Base-by-base conservation (phyloP, 2,113 vertebrate genomes). In the Nesoenas mayeri region DNA sequence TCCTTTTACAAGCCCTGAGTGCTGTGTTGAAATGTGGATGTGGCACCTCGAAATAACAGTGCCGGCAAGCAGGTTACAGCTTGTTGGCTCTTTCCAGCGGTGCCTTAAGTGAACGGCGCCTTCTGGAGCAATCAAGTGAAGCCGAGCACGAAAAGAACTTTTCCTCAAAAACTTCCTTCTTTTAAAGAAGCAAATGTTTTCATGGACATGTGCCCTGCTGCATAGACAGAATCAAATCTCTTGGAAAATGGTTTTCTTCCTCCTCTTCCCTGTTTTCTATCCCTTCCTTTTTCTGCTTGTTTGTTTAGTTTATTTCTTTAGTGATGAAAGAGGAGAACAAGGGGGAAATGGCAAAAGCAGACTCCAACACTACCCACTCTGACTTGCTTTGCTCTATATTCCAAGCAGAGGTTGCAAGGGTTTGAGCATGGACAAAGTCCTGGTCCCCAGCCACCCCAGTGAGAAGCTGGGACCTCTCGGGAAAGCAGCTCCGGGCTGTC, bases 401-500 rank as follows among this genome's bases (percentile, higher is more conserved):
- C 14, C 44, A 5, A 7, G 5, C 42, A 70, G 56, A 54, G 40
- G 25, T 2, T 40, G 44, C 3, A 2, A 25, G 31, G 25, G 44
- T 5, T 3, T 14, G 36, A n/a, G 61, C 56, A 15, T 0, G 12
- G 75, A 38, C 8, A 24, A 15, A 17, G 24, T 6, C 40, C 65
- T 4, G 7, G 4, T 31, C 38, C 56, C 34, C 2, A 0, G 20
- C 1, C 6, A 14, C 0, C 1, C 1, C 51, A 22, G 51, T 7
- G 3, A 44, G 42, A n/a, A 57, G 53, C 38, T 10, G n/a, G 34
- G 61, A 58, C 32, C 51, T 53, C 50, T 9, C 50, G 24, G 22
- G 50, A 13, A 51, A 53, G 81, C 20, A 5, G 32, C 56, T 8
- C 47, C 10, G 60, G 29, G 20, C 42, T 44, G 77, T 42, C 75